These are phyloP conservation scores for Eremobia ochroleuca DNA, from an alignment of 2,888 invertebrate genomes.

Conservation along the genomic window DNA sequence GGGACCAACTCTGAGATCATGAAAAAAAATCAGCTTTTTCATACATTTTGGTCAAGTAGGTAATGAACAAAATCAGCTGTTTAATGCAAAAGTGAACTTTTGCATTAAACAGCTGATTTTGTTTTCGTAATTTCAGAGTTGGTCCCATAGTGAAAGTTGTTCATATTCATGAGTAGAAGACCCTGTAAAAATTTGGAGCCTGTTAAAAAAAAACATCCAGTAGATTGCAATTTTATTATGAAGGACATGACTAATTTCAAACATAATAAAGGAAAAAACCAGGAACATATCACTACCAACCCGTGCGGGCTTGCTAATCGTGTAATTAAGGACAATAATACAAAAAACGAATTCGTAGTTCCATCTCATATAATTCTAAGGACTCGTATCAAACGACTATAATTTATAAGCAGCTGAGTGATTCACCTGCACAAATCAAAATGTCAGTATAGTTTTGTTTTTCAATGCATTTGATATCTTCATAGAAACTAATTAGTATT, in stretches of 20 bases:
- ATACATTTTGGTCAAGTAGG: no score
- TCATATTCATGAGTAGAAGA: no score
- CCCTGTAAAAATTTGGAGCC: no score
- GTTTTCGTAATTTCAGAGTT: no score
- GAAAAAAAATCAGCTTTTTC: no score
- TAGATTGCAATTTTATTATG: no score
- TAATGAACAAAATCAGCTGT: no score
- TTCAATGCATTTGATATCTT: conserved; percentile 52
- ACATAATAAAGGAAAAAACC: background rate
- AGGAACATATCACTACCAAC: conserved; percentile 2
- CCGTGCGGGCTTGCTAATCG: conserved; percentile 29
- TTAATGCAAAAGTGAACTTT: no score
- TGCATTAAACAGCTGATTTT: no score
- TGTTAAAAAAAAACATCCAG: no score
- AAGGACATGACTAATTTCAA: background rate
- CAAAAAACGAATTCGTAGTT: conserved; percentile 51
- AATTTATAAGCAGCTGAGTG: conserved; percentile 68
- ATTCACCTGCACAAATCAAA: conserved; percentile 70
- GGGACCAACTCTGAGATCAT: no score
- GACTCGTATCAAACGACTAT: conserved; percentile 42
- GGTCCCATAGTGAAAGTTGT: no score
- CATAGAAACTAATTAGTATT: conserved; percentile 59
- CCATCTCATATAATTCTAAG: conserved; percentile 42
- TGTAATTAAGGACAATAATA: conserved; percentile 47
- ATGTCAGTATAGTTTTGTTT: conserved; percentile 50